Evolutionary conservation across 1,140 invertebrate genomes (phyloP).

Genomic region (Conopomorpha cramerella): DNA sequence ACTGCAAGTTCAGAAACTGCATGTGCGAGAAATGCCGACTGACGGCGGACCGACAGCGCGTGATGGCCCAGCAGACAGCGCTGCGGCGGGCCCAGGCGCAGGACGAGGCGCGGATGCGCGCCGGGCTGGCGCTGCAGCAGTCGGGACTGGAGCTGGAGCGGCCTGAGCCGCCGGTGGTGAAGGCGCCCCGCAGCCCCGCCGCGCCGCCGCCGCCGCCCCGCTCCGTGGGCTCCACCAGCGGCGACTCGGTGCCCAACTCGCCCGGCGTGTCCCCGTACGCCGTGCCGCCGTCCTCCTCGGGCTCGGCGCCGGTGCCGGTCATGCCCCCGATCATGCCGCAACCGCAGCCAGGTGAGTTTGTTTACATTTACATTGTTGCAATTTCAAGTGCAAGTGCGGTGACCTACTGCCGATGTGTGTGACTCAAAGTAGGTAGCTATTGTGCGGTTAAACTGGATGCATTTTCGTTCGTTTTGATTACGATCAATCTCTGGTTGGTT

Average conservation of each 20-base stretch:
- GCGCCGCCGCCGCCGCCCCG: constrained; percentile 27
- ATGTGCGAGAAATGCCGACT: constrained; percentile 81
- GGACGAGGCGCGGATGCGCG: constrained; percentile 65
- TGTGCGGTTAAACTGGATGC: no score
- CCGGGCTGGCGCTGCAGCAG: constrained; percentile 17
- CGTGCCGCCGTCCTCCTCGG: constrained; percentile 24
- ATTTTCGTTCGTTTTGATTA: no score
- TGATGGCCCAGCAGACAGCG: constrained; percentile 82
- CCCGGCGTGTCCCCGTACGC: constrained; percentile 39
- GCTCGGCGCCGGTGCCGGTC: constrained; percentile 19
- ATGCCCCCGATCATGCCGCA: constrained; percentile 36
- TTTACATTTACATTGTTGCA: no score
- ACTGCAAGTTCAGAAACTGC: constrained; percentile 83
- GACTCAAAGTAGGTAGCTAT: no score
- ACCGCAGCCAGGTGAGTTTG: constrained; percentile 41
- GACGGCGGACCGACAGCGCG: constrained; percentile 76
- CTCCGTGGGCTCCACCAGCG: constrained; percentile 32
- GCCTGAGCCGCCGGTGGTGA: constrained; percentile 41
- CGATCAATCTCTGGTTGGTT: no score
- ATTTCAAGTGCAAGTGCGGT: no score
- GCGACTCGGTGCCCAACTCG: constrained; percentile 37
- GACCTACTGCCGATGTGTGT: no score
- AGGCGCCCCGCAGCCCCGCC: constrained; percentile 33
- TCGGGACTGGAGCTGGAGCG: constrained; percentile 34
- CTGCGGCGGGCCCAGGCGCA: constrained; percentile 74